Evolutionary conservation across 1,140 invertebrate genomes (phyloP), one percentile per base, ranked within the genome.

Genomic region (Dendrolimus punctatus): DNA sequence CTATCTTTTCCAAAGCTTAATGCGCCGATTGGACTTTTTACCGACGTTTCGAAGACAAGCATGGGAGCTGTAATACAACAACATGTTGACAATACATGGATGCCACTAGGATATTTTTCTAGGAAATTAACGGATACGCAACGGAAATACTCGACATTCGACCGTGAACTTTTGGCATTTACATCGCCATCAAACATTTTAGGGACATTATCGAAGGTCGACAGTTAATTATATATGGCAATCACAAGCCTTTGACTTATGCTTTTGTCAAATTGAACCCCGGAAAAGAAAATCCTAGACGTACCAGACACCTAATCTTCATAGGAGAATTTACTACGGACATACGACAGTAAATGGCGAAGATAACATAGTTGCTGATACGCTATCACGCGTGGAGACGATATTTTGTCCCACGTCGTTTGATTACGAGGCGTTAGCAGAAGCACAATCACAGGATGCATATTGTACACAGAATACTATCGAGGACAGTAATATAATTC

Each of bases 11-110:
- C 23, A 23, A 23, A 23, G 3, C 23, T 23, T 23, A 23, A 3
- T 23, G 23, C 23, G 23, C 23, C 23, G 23, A 23, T 23, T 23
- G 23, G 1, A 23, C 23, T 23, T 23, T 23, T 23, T 23, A 23
- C 23, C n/a, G 56, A 58, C 38, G n/a, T 23, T 8, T 58, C 57
- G 4, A 23, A 49, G 8, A 43, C 8, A 2, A 50, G 39, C 37
- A 47, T 43, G 5, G 57, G 57, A 6, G 57, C 47, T 6, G 57
- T 58, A 45, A n/a, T 58, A 9, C 57, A 58, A 46, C 57, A 58
- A 39, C 9, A 40, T 36, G 10, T 49, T 5, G 40, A 49, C 40
- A 9, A 40, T 7, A 44, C 38, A 43, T 57, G 51, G 57, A 40
- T 46, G 51, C 47, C 57, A 5, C 40, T 58, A 6, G 46, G 47